Conservation (phyloP, 2,113 vertebrate genomes). For the Pygoscelis adeliae region DNA sequence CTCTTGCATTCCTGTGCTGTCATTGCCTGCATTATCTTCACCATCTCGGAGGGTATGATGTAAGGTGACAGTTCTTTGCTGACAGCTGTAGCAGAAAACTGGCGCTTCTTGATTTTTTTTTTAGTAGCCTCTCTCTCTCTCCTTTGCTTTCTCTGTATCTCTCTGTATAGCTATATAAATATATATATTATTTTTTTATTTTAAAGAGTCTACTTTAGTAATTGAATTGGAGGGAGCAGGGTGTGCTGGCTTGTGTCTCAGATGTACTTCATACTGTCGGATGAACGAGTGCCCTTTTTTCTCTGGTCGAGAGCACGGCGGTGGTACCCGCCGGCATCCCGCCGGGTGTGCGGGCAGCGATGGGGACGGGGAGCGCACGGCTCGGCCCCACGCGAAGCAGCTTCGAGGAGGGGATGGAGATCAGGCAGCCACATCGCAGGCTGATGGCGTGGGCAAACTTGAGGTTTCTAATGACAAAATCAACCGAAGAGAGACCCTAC, state of each 20-base stretch:
- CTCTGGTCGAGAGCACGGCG: neutral
- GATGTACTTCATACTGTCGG: neutral
- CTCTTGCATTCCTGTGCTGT: conserved; percentile 65
- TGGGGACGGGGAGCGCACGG: rapidly evolving
- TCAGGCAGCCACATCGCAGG: neutral
- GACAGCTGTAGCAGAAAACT: conserved; percentile 69
- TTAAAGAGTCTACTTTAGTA: conserved; percentile 62
- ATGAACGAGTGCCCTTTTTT: neutral
- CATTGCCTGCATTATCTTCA: conserved; percentile 59
- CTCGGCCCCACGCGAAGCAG: neutral
- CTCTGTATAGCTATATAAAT: conserved; percentile 64
- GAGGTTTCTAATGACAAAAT: conserved; percentile 14
- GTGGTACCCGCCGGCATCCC: neutral
- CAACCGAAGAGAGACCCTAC: neutral
- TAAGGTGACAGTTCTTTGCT: conserved; percentile 62
- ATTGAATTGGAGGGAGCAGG: neutral
- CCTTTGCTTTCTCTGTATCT: conserved; percentile 62
- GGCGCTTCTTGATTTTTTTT: conserved; percentile 50
- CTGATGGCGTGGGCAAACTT: neutral
- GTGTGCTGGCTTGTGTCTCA: neutral
- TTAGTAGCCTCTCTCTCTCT: conserved; percentile 61
- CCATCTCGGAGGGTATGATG: conserved; percentile 61
- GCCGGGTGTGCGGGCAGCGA: rapidly evolving
- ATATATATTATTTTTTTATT: conserved; percentile 69
- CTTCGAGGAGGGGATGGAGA: neutral